Base-by-base conservation (phyloP, 2,888 invertebrate genomes). In the Lithophane socia region DNA sequence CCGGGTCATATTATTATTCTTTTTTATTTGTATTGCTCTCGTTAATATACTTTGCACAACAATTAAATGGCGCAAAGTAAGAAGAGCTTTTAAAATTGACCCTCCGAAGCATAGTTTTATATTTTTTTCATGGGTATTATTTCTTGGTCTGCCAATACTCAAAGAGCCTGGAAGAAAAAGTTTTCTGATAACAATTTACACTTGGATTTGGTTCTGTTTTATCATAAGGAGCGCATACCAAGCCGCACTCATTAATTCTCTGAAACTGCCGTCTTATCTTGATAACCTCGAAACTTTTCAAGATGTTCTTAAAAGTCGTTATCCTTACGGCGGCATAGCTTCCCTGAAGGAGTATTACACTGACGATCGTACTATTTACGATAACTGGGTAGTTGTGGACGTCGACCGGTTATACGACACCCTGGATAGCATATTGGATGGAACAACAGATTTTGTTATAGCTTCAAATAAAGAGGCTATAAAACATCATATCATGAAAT, bases 191-290 rank as follows among this genome's bases (percentile, higher is more conserved):
- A 77, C 91, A n/a, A 85, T 94, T 44, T 91, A 86, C 24, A 85
- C 83, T 44, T 95, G 94, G 94, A 87, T 95, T 76, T 94, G 92
- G 92, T 93, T 92, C 77, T 91, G 92, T 80, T 92, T 92, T 78
- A 76, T 94, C 9, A 87, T 95, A n/a, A 90, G 93, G 77, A 90
- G 84, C 21, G 91, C 90, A n/a, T 95, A 95, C 79, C 94, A 94
- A 87, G 93, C 90, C 4, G 90, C 90, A 24, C 88, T 95, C 3
- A 90, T 93, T n/a, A 84, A 87, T 82, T 89, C 92, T 37, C 78
- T 95, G 67, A 94, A 93, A 89, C 79, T 86, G 18, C 80, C 82
- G 58, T 63, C 85, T 5, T 93, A 92, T 82, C 86, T 90, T 63
- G 83, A 88, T 16, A 86, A 80, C 10, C 81, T 92, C 54, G 58